Evolutionary conservation across 2,888 invertebrate genomes (phyloP).

Genomic region (Dorcus hopei): DNA sequence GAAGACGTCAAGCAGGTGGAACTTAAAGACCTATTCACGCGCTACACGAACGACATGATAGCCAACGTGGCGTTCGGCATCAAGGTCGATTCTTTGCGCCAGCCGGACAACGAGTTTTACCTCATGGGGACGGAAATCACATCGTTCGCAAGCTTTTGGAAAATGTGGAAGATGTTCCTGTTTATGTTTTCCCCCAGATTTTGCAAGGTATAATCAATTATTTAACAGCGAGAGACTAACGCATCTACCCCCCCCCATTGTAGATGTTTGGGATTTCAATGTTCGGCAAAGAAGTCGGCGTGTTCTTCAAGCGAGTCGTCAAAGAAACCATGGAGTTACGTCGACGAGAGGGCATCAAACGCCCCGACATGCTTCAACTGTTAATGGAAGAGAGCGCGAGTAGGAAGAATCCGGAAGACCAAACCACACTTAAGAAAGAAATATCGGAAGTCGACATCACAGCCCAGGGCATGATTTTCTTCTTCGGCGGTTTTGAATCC

Average conservation of each 20-base stretch:
- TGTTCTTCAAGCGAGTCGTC: slow-evolving; percentile 18
- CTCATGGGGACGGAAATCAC: slow-evolving; percentile 34
- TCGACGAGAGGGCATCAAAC: slow-evolving; percentile 49
- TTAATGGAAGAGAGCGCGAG: slow-evolving; percentile 48
- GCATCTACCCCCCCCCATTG: background rate
- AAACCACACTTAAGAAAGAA: background rate
- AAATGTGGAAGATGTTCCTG: slow-evolving; percentile 3
- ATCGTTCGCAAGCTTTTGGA: background rate
- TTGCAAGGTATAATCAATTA: slow-evolving; percentile 5
- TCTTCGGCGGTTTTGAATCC: slow-evolving; percentile 54
- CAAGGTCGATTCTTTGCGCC: slow-evolving; percentile 54
- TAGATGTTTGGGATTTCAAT: slow-evolving; percentile 7
- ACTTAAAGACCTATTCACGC: slow-evolving; percentile 51
- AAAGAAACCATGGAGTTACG: slow-evolving; percentile 48
- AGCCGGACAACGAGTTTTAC: slow-evolving; percentile 56
- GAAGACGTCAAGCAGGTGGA: slow-evolving; percentile 40
- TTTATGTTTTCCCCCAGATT: slow-evolving; percentile 8
- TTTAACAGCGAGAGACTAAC: too few relatives aligned
- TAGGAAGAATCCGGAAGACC: slow-evolving; percentile 18
- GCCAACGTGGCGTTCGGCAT: slow-evolving; percentile 58
- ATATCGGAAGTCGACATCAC: slow-evolving; percentile 51
- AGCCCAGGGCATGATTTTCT: slow-evolving; percentile 56
- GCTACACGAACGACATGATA: slow-evolving; percentile 60
- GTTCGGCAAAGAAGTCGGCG: background rate
- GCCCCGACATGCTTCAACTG: slow-evolving; percentile 59